Evolutionary conservation across 2,797 vertebrate genomes (phyloP).

Genomic region (Hydrocynus forskahlii): DNA sequence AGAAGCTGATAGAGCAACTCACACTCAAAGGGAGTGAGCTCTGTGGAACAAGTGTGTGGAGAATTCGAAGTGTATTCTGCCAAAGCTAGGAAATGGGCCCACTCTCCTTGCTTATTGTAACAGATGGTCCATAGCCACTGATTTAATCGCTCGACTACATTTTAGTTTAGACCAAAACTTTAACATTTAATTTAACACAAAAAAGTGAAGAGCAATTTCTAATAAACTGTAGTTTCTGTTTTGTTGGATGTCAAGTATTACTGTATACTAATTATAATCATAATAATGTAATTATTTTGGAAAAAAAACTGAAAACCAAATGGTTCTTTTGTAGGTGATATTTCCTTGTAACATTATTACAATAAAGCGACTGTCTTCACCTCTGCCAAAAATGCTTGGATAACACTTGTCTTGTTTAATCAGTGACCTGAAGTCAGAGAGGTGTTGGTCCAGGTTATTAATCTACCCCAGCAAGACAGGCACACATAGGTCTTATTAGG

Average conservation of each 20-base stretch:
- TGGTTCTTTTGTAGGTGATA: not conserved
- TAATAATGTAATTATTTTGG: too few relatives aligned
- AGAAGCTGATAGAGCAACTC: conserved; percentile 1
- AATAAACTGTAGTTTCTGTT: not conserved
- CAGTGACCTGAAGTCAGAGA: conserved; percentile 9
- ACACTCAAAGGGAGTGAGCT: not conserved
- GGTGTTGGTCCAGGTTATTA: conserved; percentile 3
- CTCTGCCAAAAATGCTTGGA: conserved; percentile 8
- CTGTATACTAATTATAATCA: too few relatives aligned
- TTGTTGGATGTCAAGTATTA: too few relatives aligned
- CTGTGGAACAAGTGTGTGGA: conserved; percentile 6
- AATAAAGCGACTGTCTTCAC: not conserved
- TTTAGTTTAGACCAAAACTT: not conserved
- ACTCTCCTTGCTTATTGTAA: conserved; percentile 4
- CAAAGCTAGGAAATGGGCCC: not conserved
- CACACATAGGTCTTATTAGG: conserved; percentile 16
- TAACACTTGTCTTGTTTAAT: not conserved
- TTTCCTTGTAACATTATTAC: not conserved
- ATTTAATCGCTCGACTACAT: not conserved
- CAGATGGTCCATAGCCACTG: not conserved
- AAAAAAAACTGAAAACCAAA: too few relatives aligned
- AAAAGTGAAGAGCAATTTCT: not conserved
- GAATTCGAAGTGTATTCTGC: conserved; percentile 6
- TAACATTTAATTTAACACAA: not conserved
- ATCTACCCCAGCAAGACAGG: conserved; percentile 4